Conservation (phyloP, 2,888 invertebrate genomes). For the Drosophila macrothrix region DNA sequence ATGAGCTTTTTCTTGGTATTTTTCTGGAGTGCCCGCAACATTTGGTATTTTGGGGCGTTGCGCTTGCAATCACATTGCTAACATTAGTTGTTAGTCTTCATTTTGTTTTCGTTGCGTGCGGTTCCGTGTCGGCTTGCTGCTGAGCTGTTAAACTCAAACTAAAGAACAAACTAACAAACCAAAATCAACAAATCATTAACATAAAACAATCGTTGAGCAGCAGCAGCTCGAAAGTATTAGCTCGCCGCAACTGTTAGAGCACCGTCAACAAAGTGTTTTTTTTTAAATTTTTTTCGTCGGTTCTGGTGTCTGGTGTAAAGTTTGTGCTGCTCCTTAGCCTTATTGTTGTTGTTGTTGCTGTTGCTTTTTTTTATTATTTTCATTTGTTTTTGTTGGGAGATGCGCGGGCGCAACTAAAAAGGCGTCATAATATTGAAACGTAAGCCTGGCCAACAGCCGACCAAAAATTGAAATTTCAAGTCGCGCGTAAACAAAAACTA, state of each 20-base stretch:
- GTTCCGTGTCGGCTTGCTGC: slow-evolving; percentile 33
- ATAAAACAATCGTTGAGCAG: slow-evolving; percentile 24
- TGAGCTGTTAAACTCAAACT: slow-evolving; percentile 31
- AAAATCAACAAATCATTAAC: slow-evolving; percentile 35
- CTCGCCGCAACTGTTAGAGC: slow-evolving; percentile 13
- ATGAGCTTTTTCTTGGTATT: slow-evolving; percentile 28
- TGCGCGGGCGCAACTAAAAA: slow-evolving; percentile 73
- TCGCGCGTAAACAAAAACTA: slow-evolving; percentile 48
- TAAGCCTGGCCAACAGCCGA: slow-evolving; percentile 29
- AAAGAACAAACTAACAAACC: slow-evolving; percentile 38
- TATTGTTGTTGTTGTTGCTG: slow-evolving; percentile 12
- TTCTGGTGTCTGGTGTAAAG: slow-evolving; percentile 47
- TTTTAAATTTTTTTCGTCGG: slow-evolving; percentile 26
- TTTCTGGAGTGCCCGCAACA: background rate
- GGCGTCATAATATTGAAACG: slow-evolving; percentile 45
- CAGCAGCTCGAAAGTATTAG: slow-evolving; percentile 22
- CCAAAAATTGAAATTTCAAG: slow-evolving; percentile 20
- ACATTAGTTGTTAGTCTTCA: slow-evolving; percentile 57
- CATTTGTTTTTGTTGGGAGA: slow-evolving; percentile 44
- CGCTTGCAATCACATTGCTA: slow-evolving; percentile 54
- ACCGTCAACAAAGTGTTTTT: slow-evolving; percentile 17
- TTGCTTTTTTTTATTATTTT: slow-evolving; percentile 13
- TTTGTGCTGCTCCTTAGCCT: slow-evolving; percentile 43
- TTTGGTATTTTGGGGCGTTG: slow-evolving; percentile 59
- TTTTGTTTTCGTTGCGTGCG: slow-evolving; percentile 62